Base-by-base conservation (phyloP, 1,140 invertebrate species). In the Neodiprion virginianus region DNA sequence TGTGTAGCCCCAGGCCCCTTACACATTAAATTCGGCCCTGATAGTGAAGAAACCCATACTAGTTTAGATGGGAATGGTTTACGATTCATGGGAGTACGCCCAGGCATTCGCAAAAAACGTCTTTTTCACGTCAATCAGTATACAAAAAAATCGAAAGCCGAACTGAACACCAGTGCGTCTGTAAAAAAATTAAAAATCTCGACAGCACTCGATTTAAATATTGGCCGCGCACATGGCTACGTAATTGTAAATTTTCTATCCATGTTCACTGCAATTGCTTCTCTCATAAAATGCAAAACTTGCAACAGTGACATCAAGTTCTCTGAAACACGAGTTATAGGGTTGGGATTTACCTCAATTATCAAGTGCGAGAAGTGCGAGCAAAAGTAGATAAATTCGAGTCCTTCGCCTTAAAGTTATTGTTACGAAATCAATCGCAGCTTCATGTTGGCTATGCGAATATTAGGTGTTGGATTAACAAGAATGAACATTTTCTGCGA, bases 1-100 rank as follows among this genome's bases (percentile, higher is more conserved):
- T 21, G 17, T 21, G 0, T 21, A 21, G 17, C 17, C 17, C 17
- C 17, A 21, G 17, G 17, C 17, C 17, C 17, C 17, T 21, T 21
- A 21, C 17, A 21, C 17, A 21, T 21, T 21, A 21, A 21, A 21
- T 21, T 21, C 17, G 17, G 17, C 17, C 17, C 17, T 21, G 17
- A 21, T 21, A 21, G 17, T 21, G 17, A 21, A 21, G 17, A 21
- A 21, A 21, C 17, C 17, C 17, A 21, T 21, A 68, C 67, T 71
- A 71, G 69, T 71, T 48, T 71, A 71, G 69, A 47, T 71, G 53
- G 69, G 47, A 47, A 71, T n/a, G 69, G 69, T 71, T 71, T 49
- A 71, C 69, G 69, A 71, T 48, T 71, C 23, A 71, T 71, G 40
- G 28, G 69, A 48, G 8, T 48, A 48, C 67, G 67, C n/a, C 67